Percentiles rank a stretch among this genome's conserved stretches.
These are phyloP conservation scores for Trisateles emortualis DNA, from an alignment of 2,888 invertebrate genomes.

Conservation along the genomic window DNA sequence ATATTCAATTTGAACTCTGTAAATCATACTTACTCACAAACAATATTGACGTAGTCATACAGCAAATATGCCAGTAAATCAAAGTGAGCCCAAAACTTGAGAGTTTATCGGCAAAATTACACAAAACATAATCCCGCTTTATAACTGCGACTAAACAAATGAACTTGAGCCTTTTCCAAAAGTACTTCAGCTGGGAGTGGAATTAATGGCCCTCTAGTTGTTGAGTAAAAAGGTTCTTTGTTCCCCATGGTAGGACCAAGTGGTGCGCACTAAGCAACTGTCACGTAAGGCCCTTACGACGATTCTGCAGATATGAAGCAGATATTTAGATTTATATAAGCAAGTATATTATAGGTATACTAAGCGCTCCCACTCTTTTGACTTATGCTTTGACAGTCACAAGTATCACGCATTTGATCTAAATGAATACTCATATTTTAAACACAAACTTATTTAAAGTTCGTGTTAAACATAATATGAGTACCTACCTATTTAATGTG, in stretches of 20 bases:
- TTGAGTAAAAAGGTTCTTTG: constrained; percentile 57
- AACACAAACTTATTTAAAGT: no score
- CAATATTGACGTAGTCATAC: constrained; percentile 23
- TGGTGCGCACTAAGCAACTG: constrained; percentile 49
- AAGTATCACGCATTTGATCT: no score
- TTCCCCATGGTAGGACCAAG: constrained; percentile 43
- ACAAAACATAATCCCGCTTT: constrained; percentile 47
- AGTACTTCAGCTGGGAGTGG: constrained; percentile 44
- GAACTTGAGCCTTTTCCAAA: constrained; percentile 54
- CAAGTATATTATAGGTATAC: no score
- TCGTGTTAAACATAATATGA: no score
- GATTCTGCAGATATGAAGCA: constrained; percentile 11
- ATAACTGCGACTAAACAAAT: constrained; percentile 55
- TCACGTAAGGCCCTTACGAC: constrained; percentile 21
- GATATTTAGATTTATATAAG: neutral
- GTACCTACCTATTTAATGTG: no score
- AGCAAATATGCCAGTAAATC: constrained; percentile 28
- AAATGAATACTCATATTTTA: no score
- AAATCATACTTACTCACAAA: constrained; percentile 13
- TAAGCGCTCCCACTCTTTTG: no score
- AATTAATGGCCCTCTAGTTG: constrained; percentile 50
- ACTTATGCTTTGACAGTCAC: no score
- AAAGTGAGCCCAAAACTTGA: constrained; percentile 31
- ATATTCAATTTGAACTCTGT: neutral
- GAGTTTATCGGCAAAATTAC: constrained; percentile 44